Evolutionary conservation across 2,797 vertebrate genomes (phyloP), one percentile per base, ranked within the genome.

Genomic region (Tragopan temminckii): DNA sequence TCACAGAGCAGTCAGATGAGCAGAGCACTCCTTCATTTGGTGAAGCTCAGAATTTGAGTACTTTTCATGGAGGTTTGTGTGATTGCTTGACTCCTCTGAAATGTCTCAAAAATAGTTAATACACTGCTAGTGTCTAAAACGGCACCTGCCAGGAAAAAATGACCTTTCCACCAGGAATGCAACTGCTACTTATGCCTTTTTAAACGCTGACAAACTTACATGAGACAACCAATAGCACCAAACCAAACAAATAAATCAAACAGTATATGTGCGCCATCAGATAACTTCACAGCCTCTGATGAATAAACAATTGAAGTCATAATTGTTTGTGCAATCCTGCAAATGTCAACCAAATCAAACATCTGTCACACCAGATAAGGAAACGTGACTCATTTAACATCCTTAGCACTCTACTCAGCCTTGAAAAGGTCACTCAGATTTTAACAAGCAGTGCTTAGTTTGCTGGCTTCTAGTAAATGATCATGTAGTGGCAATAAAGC

Each of bases 341-440:
- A 98, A 97, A 98, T 98, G 97, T 96, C 97, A 98, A 89, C 90
- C 94, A 96, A 97, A 96, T 95, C 88, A 96, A 97, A 94, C 95
- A 97, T 97, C 97, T 97, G 97, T 97, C 95, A 94, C 92, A 78
- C 81, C 88, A 97, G 89, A 95, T 84, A 93, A 97, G 80, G 86
- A 94, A 91, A 91, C 40, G 45, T 23, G 89, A 95, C 70, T 97
- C 86, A 55, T 95, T 97, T 96, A 96, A 94, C 90, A 62, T 42
- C 92, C 83, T 97, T 97, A 97, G 81, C 77, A 74, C 86, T 96
- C 85, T 70, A 21, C 68, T 97, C 93, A 86, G 96, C 95, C 88
- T 85, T 94, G 87, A 82, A 97, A 98, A 98, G 96, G 97, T 98
- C 96, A 96, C 77, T 96, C 90, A 58, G 55, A 85, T 91, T 97